Conservation (phyloP, 2,113 vertebrate species). For the Bubalus kerabau region DNA sequence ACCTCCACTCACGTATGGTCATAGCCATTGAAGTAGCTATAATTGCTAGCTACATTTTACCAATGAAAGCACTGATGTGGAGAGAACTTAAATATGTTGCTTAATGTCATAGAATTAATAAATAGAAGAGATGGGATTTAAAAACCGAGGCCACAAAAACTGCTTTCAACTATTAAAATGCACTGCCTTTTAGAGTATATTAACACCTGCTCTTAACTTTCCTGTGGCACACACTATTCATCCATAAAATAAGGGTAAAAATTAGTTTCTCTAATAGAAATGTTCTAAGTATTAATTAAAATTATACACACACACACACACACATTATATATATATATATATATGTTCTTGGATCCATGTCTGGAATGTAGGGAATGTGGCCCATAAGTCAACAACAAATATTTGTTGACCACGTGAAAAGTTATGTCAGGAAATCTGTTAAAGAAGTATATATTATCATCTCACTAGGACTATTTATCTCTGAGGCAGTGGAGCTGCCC, state of each 20-base stretch:
- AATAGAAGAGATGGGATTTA: not conserved
- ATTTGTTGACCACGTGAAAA: not conserved
- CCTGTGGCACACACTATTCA: not conserved
- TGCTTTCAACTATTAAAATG: not conserved
- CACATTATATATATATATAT: fast-evolving
- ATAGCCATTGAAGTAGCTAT: not conserved
- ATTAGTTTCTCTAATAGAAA: not conserved
- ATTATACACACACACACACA: not conserved
- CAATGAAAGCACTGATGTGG: not conserved
- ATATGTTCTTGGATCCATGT: not conserved
- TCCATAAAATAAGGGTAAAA: not conserved
- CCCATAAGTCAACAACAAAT: not conserved
- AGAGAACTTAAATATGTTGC: not conserved
- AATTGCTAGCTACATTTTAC: not conserved
- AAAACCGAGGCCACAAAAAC: not conserved
- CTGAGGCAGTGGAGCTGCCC: not conserved
- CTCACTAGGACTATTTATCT: not conserved
- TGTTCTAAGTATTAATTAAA: not conserved
- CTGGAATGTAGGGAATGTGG: not conserved
- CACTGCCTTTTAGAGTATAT: not conserved
- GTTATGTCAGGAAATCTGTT: not conserved
- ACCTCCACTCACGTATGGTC: not conserved
- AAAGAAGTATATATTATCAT: not conserved
- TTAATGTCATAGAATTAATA: not conserved
- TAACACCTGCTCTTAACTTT: not conserved